A percentile compares a stretch with the other conserved stretches of the same genome.
phyloP scores from a whole-genome alignment of 1,140 invertebrate genomes.

The Penaeus vannamei region DNA sequence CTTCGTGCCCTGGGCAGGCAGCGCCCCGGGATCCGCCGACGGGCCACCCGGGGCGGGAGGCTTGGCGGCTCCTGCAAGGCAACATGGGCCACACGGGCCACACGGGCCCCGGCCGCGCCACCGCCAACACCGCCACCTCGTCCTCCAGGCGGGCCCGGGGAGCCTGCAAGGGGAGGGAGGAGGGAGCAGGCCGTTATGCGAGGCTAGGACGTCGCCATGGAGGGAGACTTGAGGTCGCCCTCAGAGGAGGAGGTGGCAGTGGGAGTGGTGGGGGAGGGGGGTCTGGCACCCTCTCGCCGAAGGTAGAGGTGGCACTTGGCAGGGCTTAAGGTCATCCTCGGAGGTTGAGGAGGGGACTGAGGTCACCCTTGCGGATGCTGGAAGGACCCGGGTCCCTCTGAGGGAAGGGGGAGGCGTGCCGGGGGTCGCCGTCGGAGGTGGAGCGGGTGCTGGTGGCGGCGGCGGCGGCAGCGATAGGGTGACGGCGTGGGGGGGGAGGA shows the following conservation, averaged over 20 bases:
- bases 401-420: neutral
- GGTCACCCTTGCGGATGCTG: neutral
- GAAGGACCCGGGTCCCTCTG: neutral
- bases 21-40: too few relatives aligned
- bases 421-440: neutral
- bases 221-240: neutral
- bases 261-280: neutral
- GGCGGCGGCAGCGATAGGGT: neutral
- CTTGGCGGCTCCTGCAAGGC: too few relatives aligned
- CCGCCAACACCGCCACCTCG: constrained; percentile 12
- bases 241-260: neutral
- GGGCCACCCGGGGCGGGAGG: too few relatives aligned
- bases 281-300: neutral
- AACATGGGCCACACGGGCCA: too few relatives aligned
- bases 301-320: too few relatives aligned
- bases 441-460: constrained; percentile 27
- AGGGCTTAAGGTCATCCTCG: neutral
- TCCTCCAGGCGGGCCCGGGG: neutral
- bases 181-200: too few relatives aligned
- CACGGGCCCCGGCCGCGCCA: neutral
- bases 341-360: neutral
- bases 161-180: too few relatives aligned
- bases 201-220: too few relatives aligned
- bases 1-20: too few relatives aligned
- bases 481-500: constrained; percentile 27